Percentiles rank a stretch among this genome's conserved stretches.
Conservation (phyloP, 2,113 vertebrate species). For the Sprattus sprattus region DNA sequence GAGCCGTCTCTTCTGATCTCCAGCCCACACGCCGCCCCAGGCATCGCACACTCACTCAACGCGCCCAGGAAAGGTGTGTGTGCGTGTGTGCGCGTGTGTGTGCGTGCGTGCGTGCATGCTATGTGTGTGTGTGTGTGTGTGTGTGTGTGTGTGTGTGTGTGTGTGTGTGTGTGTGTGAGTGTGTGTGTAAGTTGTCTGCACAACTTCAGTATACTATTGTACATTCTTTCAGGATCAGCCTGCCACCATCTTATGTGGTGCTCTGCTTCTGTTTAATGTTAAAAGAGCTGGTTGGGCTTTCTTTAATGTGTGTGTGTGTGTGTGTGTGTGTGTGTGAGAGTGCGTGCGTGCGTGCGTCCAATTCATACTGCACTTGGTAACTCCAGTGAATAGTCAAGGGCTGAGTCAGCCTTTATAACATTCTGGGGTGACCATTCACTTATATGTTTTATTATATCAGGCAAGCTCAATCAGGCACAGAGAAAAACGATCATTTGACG, state of each 20-base stretch:
- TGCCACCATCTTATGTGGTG: background rate
- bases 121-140: conserved; percentile 14
- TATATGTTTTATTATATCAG: no score
- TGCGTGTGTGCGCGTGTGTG: background rate
- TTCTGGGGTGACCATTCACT: background rate
- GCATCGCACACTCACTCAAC: background rate
- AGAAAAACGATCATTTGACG: background rate
- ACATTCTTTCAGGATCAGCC: background rate
- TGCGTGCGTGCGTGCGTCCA: background rate
- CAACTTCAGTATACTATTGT: background rate
- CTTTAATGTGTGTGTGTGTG: background rate
- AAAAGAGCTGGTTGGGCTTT: background rate
- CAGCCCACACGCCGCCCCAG: background rate
- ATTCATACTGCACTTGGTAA: background rate
- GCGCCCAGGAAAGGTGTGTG: background rate
- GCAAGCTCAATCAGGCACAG: background rate
- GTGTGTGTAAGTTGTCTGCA: background rate
- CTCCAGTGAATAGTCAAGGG: no score
- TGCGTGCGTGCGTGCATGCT: background rate
- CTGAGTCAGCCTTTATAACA: background rate
- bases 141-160: background rate
- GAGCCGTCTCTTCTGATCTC: background rate
- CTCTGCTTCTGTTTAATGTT: background rate
- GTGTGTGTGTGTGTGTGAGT: conserved; percentile 1
- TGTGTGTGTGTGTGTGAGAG: conserved; percentile 16